Conservation (phyloP, 2,888 invertebrate genomes). For the Escarpia spicata region DNA sequence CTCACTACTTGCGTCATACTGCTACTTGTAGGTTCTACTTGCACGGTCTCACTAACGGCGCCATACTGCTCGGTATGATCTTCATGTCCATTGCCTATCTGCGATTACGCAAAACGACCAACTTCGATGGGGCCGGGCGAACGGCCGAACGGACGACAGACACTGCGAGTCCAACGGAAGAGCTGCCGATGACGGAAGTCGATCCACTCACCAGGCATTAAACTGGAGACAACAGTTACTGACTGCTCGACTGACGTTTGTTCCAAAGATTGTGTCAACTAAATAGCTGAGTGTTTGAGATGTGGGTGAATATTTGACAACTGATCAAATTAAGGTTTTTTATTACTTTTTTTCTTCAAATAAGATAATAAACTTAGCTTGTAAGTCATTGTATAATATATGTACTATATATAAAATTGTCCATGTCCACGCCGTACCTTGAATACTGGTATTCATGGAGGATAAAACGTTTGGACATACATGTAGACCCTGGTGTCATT, state of each 20-base stretch:
- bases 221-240: neutral
- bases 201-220: neutral
- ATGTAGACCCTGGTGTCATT: too few species aligned
- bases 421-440: too few species aligned
- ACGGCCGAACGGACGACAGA: neutral
- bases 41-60: constrained; percentile 4
- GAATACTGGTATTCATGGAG: too few species aligned
- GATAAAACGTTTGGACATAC: too few species aligned
- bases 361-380: too few species aligned
- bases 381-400: too few species aligned
- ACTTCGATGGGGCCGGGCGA: neutral
- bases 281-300: too few species aligned
- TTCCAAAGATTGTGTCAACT: neutral
- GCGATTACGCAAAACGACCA: neutral
- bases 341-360: too few species aligned
- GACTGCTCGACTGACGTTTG: neutral
- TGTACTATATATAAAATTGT: too few species aligned
- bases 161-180: neutral
- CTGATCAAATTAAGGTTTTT: too few species aligned
- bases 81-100: constrained; percentile 2
- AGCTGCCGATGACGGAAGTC: neutral
- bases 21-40: neutral
- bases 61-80: neutral
- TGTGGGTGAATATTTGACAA: too few species aligned
- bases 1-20: too few species aligned